phyloP scores from a whole-genome alignment of 2,888 invertebrate species.

The Emmelina monodactyla region DNA sequence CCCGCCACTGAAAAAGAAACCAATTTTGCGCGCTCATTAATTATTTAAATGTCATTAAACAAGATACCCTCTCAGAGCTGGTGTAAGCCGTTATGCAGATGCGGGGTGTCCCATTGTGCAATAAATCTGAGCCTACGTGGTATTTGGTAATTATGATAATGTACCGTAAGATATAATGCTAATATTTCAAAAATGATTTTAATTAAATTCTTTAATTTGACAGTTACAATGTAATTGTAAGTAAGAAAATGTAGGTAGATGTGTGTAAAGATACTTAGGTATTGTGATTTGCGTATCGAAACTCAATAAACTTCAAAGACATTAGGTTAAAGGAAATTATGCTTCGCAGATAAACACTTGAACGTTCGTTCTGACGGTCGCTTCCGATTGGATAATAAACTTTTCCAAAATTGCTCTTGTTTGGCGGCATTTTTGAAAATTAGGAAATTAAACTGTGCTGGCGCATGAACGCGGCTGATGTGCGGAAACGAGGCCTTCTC shows the following conservation, averaged over 20 bases:
- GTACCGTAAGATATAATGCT: no score
- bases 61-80: constrained; percentile 21
- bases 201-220: no score
- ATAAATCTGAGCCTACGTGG: constrained; percentile 10
- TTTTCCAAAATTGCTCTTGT: constrained; percentile 40
- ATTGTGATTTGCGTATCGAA: no score
- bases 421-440: constrained; percentile 50
- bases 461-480: constrained; percentile 15
- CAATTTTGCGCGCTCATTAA: constrained; percentile 66
- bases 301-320: constrained; percentile 46
- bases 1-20: constrained; percentile 56
- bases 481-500: background rate
- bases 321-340: constrained; percentile 58
- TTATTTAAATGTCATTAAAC: constrained; percentile 67
- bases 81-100: constrained; percentile 32
- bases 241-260: no score
- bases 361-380: constrained; percentile 38
- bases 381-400: constrained; percentile 61
- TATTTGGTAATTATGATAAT: no score
- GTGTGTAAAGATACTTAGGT: no score
- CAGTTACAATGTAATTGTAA: no score
- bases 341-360: constrained; percentile 27
- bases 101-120: background rate
- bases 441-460: constrained; percentile 57
- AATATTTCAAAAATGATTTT: no score